A percentile compares a stretch with the other conserved stretches of the same genome.
Evolutionary conservation across 2,888 invertebrate genomes (phyloP).

Genomic region (Melinaea menophilus): DNA sequence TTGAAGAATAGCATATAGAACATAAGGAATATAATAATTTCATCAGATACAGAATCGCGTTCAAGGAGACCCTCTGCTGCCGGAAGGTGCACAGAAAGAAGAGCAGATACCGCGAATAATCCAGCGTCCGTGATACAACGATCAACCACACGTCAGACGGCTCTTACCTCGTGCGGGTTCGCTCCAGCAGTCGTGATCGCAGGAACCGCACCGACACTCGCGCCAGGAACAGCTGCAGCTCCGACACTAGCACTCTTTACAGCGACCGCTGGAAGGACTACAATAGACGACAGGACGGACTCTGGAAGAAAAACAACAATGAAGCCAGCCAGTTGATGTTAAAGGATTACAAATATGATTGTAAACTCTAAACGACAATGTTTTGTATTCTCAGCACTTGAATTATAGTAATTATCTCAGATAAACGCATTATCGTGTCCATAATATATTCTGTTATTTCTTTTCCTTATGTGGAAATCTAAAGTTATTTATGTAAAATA

Average conservation of each 20-base stretch:
- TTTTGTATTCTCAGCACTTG: too few species aligned
- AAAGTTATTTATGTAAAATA: too few species aligned
- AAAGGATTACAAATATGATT: constrained; percentile 26
- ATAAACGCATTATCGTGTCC: too few species aligned
- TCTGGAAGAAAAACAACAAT: constrained; percentile 27
- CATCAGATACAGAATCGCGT: constrained; percentile 85
- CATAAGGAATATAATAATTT: too few species aligned
- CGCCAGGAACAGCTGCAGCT: constrained; percentile 37
- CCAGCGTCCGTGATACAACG: constrained; percentile 80
- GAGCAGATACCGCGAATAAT: constrained; percentile 76
- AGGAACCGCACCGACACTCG: constrained; percentile 34
- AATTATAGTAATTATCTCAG: too few species aligned
- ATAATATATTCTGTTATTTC: too few species aligned
- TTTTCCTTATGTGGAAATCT: too few species aligned
- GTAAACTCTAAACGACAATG: constrained; percentile 18
- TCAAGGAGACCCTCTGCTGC: constrained; percentile 85
- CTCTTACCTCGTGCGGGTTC: constrained; percentile 63
- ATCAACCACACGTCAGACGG: constrained; percentile 69
- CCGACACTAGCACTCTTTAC: constrained; percentile 50
- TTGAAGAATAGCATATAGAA: too few species aligned
- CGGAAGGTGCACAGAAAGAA: constrained; percentile 65
- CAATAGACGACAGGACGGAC: constrained; percentile 30
- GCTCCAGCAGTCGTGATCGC: constrained; percentile 49
- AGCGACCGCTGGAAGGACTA: constrained; percentile 50
- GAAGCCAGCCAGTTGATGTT: constrained; percentile 27